A percentile compares a stretch with the other conserved stretches of the same genome.
Evolutionary conservation across 2,888 invertebrate genomes (phyloP).

Genomic region (Tridacna gigas): DNA sequence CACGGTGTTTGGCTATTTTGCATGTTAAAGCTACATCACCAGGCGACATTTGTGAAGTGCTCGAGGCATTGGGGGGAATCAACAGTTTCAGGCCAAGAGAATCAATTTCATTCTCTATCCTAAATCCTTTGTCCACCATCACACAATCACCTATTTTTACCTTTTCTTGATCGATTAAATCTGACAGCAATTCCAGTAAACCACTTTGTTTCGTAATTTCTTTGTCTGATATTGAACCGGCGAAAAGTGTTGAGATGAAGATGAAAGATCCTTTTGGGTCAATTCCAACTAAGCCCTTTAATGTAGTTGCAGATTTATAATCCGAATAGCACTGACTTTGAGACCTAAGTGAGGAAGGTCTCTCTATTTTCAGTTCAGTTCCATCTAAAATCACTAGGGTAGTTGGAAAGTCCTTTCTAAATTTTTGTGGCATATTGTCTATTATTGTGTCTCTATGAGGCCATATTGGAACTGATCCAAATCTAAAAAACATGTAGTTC

Average conservation of each 20-base stretch:
- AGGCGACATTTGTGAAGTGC: constrained; percentile 37
- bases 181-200: too few species aligned
- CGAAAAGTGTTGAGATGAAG: constrained; percentile 36
- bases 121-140: constrained; percentile 54
- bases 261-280: constrained; percentile 60
- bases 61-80: too few species aligned
- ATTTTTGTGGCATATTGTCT: constrained; percentile 51
- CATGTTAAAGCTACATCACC: constrained; percentile 35
- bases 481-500: constrained; percentile 54
- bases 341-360: constrained; percentile 46
- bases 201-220: too few species aligned
- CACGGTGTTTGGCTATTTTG: too few species aligned
- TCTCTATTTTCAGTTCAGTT: constrained; percentile 53
- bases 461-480: constrained; percentile 55
- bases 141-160: constrained; percentile 53
- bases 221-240: too few species aligned
- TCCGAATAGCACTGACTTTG: too few species aligned
- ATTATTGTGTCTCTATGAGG: constrained; percentile 44
- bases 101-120: constrained; percentile 42
- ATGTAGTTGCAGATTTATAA: constrained; percentile 54
- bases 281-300: constrained; percentile 54
- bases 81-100: too few species aligned
- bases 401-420: too few species aligned
- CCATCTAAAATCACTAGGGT: constrained; percentile 57
- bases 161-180: too few species aligned